phyloP scores from a whole-genome alignment of 2,113 vertebrate species.

The Etheostoma spectabile region DNA sequence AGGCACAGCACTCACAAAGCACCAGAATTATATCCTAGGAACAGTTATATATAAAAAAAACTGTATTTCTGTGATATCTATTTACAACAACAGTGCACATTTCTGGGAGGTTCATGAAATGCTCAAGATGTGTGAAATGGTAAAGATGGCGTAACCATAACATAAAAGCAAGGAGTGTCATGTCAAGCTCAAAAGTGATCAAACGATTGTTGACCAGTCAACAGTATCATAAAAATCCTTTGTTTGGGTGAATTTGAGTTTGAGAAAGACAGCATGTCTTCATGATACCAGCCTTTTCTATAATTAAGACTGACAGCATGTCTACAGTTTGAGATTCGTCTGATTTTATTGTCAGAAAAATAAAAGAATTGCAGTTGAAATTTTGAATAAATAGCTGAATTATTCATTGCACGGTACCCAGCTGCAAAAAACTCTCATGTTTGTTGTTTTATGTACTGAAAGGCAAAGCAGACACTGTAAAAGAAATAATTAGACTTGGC shows the following conservation, averaged over 20 bases:
- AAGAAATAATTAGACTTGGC: not conserved
- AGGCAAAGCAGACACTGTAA: not conserved
- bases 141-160: conserved; percentile 20
- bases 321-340: conserved; percentile 11
- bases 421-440: conserved; percentile 27
- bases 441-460: conserved; percentile 22
- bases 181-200: conserved; percentile 29
- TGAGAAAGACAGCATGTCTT: conserved; percentile 1
- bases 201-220: conserved; percentile 23
- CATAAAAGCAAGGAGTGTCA: conserved; percentile 17
- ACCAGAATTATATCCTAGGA: conserved; percentile 21
- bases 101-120: conserved; percentile 37
- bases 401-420: conserved; percentile 26
- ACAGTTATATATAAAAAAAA: conserved; percentile 2
- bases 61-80: conserved; percentile 15
- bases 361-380: conserved; percentile 8
- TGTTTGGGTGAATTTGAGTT: conserved; percentile 4
- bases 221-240: not conserved
- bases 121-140: conserved; percentile 42
- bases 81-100: conserved; percentile 19
- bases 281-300: not conserved
- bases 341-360: conserved; percentile 29
- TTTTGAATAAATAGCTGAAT: conserved; percentile 42
- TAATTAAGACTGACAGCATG: conserved; percentile 24
- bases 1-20: conserved; percentile 10